Evolutionary conservation across 1,140 invertebrate genomes (phyloP).

Genomic region (Anagrus nilaparvatae): DNA sequence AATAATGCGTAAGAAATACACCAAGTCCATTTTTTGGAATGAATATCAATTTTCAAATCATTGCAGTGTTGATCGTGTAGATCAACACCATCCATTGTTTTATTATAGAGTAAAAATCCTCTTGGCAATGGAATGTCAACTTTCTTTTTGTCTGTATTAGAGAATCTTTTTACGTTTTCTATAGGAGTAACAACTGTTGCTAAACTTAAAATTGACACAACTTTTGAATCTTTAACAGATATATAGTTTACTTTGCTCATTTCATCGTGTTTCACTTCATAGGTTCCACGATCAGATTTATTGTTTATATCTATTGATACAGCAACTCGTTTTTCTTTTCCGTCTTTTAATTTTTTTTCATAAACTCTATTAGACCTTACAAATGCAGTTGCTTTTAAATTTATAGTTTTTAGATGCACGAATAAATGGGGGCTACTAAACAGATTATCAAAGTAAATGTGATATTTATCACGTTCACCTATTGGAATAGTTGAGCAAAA

Average conservation of each 20-base stretch:
- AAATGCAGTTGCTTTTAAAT: slow-evolving; percentile 12
- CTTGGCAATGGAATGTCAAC: slow-evolving; percentile 1
- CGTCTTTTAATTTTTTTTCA: slow-evolving; percentile 13
- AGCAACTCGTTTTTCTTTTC: too few relatives aligned
- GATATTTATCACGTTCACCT: slow-evolving; percentile 5
- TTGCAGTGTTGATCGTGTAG: slow-evolving; percentile 16
- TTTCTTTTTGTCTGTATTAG: slow-evolving; percentile 2
- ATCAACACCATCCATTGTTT: slow-evolving; percentile 18
- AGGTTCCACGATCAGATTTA: slow-evolving; percentile 13
- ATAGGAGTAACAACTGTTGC: slow-evolving; percentile 14
- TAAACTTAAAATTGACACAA: slow-evolving; percentile 14
- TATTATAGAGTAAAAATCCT: slow-evolving; percentile 5
- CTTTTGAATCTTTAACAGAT: slow-evolving; percentile 16
- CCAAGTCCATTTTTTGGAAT: slow-evolving; percentile 20
- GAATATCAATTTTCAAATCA: slow-evolving; percentile 15
- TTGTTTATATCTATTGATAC: too few relatives aligned
- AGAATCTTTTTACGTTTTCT: slow-evolving; percentile 2
- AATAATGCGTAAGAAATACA: too few relatives aligned
- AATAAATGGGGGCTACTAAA: slow-evolving; percentile 6
- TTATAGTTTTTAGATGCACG: slow-evolving; percentile 13
- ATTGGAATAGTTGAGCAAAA: slow-evolving; percentile 11
- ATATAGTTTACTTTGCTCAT: slow-evolving; percentile 18
- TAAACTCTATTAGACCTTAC: slow-evolving; percentile 14
- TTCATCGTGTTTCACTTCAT: slow-evolving; percentile 12
- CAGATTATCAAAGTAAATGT: slow-evolving; percentile 15